Conservation (phyloP, 2,888 invertebrate species). For the Lapara coniferarum region DNA sequence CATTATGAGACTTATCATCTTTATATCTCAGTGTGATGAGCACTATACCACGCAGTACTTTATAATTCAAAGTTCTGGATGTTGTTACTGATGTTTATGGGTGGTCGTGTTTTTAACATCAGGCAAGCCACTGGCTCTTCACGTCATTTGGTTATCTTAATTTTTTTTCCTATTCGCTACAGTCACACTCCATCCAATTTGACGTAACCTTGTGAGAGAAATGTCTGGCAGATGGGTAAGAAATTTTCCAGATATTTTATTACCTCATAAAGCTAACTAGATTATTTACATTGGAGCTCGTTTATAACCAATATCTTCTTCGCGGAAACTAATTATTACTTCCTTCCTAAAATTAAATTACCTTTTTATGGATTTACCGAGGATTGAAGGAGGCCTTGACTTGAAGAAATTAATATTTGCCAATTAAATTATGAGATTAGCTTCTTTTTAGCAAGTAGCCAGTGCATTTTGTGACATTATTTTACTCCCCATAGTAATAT, state of each 20-base stretch:
- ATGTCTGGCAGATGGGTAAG: slow-evolving; percentile 43
- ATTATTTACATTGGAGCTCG: slow-evolving; percentile 51
- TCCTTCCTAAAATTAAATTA: slow-evolving; percentile 51
- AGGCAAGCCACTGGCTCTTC: not conserved
- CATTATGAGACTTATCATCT: too few species aligned
- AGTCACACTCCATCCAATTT: slow-evolving; percentile 35
- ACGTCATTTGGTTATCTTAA: not conserved
- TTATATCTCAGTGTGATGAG: too few species aligned
- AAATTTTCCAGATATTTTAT: slow-evolving; percentile 51
- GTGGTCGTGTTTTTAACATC: too few species aligned
- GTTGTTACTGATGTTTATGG: too few species aligned
- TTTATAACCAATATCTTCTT: slow-evolving; percentile 51
- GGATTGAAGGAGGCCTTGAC: slow-evolving; percentile 40
- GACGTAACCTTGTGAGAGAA: slow-evolving; percentile 35
- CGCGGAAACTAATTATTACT: slow-evolving; percentile 50
- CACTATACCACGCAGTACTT: too few species aligned
- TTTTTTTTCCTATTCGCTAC: slow-evolving; percentile 33
- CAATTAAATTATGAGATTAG: too few species aligned
- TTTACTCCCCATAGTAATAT: too few species aligned
- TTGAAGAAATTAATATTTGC: slow-evolving; percentile 34
- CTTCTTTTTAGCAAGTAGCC: not conserved
- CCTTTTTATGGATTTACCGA: slow-evolving; percentile 40
- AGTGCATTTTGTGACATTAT: not conserved
- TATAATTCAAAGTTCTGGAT: too few species aligned
- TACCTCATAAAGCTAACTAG: slow-evolving; percentile 51